A percentile compares a stretch with the other conserved stretches of the same genome.
Evolutionary conservation across 2,888 invertebrate genomes (phyloP).

Genomic region (Seira musarum): DNA sequence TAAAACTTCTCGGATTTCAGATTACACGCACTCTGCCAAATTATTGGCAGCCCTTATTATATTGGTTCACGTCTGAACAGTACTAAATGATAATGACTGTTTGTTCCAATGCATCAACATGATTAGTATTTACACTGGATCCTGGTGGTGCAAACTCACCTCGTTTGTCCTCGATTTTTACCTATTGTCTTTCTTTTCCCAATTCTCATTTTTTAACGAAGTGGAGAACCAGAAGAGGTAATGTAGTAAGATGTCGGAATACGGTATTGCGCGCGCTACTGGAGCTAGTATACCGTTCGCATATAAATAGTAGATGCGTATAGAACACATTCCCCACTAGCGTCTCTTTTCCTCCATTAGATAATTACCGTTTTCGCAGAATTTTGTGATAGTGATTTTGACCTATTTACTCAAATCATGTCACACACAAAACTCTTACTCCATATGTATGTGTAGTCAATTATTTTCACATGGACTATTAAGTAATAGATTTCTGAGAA

Average conservation of each 20-base stretch:
- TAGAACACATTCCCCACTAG: too few species aligned
- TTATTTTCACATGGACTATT: too few species aligned
- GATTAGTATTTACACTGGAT: slow-evolving; percentile 20
- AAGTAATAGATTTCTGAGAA: too few species aligned
- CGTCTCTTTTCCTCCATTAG: not conserved
- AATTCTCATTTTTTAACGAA: not conserved
- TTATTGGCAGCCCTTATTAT: not conserved
- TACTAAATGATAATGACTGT: not conserved
- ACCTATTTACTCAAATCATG: too few species aligned
- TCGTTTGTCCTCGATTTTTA: slow-evolving; percentile 35
- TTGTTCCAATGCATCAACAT: not conserved
- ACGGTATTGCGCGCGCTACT: too few species aligned
- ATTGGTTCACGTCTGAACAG: not conserved
- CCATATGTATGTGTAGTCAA: too few species aligned
- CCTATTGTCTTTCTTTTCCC: slow-evolving; percentile 1
- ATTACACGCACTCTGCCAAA: not conserved
- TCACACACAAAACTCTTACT: too few species aligned
- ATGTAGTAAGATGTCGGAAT: too few species aligned
- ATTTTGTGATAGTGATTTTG: too few species aligned
- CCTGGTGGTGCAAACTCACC: slow-evolving; percentile 27
- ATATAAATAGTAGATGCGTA: not conserved
- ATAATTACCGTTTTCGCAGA: not conserved
- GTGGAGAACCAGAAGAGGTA: too few species aligned
- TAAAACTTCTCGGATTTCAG: not conserved
- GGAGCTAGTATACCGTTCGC: not conserved